Conservation (phyloP, 2,797 vertebrate species). For the Pelobates cultripes region DNA sequence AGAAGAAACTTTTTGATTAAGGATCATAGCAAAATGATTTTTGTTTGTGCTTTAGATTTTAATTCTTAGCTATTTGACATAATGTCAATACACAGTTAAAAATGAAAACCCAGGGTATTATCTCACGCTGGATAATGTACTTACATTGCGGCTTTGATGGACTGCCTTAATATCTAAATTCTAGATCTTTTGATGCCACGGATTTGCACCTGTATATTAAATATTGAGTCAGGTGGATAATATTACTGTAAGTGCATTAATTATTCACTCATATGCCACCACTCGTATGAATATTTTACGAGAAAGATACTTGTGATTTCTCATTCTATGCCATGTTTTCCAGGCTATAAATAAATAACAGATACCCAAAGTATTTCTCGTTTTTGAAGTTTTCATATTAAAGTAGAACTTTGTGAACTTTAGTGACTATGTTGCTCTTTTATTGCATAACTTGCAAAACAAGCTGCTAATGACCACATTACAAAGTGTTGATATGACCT, state of each 20-base stretch:
- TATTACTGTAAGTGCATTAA: not conserved
- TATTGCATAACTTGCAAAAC: too few relatives aligned
- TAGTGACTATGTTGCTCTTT: too few relatives aligned
- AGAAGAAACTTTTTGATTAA: not conserved
- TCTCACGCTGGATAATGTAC: too few relatives aligned
- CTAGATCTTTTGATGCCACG: not conserved
- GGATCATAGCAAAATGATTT: not conserved
- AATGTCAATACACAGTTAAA: too few relatives aligned
- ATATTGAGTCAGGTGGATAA: not conserved
- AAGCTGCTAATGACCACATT: too few relatives aligned
- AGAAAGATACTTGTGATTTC: not conserved
- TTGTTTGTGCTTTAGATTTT: not conserved
- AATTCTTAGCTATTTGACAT: too few relatives aligned
- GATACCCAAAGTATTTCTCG: not conserved
- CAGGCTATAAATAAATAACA: not conserved
- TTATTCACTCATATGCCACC: not conserved
- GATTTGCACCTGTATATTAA: not conserved
- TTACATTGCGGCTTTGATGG: not conserved
- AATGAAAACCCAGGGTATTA: too few relatives aligned
- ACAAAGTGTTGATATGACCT: too few relatives aligned
- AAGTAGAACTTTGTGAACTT: too few relatives aligned
- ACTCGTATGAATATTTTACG: not conserved
- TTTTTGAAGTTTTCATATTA: too few relatives aligned
- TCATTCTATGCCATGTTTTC: not conserved
- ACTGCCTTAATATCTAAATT: constrained; percentile 2